These are phyloP conservation scores for Drosophila simulans DNA, from an alignment of 1,140 invertebrate genomes.

Conservation along the genomic window DNA sequence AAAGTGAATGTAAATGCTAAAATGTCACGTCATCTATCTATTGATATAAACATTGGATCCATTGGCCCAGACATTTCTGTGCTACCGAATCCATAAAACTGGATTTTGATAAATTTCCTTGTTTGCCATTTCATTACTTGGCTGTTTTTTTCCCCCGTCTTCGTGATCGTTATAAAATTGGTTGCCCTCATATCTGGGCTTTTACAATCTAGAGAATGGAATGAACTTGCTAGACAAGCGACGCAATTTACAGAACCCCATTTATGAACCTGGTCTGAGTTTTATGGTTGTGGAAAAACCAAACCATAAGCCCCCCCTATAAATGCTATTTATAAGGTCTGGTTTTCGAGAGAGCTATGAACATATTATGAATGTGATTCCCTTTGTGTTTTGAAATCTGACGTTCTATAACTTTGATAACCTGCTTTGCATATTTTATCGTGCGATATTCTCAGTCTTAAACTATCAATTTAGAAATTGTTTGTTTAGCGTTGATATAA, in stretches of 20 bases:
- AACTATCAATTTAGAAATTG: no score
- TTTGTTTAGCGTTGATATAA: no score
- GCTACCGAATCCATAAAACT: slow-evolving; percentile 38
- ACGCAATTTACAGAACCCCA: slow-evolving; percentile 43
- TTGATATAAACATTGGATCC: neutral
- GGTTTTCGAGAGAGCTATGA: neutral
- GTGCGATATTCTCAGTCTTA: no score
- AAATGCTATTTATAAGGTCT: slow-evolving; percentile 41
- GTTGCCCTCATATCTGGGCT: slow-evolving; percentile 26
- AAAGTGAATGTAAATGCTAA: neutral
- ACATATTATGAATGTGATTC: neutral
- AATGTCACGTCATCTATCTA: neutral
- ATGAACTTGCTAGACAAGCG: slow-evolving; percentile 39
- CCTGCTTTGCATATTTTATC: no score
- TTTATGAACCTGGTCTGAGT: slow-evolving; percentile 28
- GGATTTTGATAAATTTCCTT: slow-evolving; percentile 9
- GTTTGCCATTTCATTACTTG: neutral
- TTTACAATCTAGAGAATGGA: slow-evolving; percentile 27
- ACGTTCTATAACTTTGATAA: no score
- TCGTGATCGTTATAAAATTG: slow-evolving; percentile 39
- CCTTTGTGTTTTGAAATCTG: neutral
- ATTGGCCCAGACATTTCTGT: slow-evolving; percentile 8
- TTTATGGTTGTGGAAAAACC: slow-evolving; percentile 33
- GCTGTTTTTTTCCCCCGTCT: neutral
- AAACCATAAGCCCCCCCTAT: slow-evolving; percentile 12